These are phyloP conservation scores for Turdus rufiventris DNA, from an alignment of 2,113 vertebrate genomes.

Conservation along the genomic window DNA sequence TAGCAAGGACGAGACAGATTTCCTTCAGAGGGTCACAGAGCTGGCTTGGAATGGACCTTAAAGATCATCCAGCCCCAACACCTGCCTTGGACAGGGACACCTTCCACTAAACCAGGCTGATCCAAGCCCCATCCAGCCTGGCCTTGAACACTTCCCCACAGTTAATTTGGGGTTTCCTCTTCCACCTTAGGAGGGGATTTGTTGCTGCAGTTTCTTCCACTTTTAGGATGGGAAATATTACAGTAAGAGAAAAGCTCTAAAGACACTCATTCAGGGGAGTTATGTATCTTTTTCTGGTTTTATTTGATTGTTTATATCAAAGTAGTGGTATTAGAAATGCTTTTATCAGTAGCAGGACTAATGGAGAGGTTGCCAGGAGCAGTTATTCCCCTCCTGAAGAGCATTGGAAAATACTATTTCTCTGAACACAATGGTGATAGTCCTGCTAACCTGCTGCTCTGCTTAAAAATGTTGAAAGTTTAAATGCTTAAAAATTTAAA, in stretches of 20 bases:
- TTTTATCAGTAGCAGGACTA: background rate
- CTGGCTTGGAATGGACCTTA: background rate
- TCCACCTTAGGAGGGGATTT: background rate
- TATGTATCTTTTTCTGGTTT: background rate
- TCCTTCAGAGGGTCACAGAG: background rate
- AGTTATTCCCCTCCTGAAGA: background rate
- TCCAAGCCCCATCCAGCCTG: background rate
- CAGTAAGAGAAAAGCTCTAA: background rate
- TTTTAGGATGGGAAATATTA: background rate
- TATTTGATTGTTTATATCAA: background rate
- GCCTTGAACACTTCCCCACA: background rate
- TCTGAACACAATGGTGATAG: background rate
- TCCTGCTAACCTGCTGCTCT: constrained; percentile 51
- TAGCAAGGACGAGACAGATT: background rate
- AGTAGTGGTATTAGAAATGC: background rate
- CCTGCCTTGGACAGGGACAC: background rate
- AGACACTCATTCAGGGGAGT: background rate
- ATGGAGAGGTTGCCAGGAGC: background rate
- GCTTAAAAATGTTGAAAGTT: background rate
- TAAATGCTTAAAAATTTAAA: background rate
- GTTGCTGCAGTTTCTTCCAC: background rate
- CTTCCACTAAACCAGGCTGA: background rate
- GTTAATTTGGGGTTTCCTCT: background rate
- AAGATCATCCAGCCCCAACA: background rate
- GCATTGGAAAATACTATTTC: background rate